A percentile compares a stretch with the other conserved stretches of the same genome.
Conservation (phyloP, 2,888 invertebrate species). For the Caenorhabditis becei region DNA sequence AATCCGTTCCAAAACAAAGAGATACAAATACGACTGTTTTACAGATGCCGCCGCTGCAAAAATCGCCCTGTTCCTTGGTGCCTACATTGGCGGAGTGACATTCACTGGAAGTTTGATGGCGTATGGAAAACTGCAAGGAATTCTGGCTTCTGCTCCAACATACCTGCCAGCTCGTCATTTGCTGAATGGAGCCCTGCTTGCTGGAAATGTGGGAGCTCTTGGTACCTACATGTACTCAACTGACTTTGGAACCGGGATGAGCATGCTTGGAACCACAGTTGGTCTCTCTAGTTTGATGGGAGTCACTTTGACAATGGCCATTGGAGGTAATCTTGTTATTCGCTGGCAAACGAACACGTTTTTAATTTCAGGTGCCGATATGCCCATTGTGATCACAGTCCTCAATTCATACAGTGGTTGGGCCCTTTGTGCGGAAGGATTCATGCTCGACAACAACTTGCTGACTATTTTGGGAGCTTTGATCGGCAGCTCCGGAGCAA, state of each 20-base stretch:
- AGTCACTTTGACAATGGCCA: conserved; percentile 91
- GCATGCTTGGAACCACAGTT: conserved; percentile 88
- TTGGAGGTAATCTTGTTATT: conserved; percentile 86
- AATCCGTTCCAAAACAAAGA: neutral
- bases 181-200: conserved; percentile 85
- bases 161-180: conserved; percentile 90
- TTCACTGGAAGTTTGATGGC: conserved; percentile 92
- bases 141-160: conserved; percentile 89
- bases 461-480: conserved; percentile 94
- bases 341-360: neutral
- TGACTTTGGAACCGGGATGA: conserved; percentile 85
- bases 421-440: conserved; percentile 94
- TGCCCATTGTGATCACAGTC: conserved; percentile 95
- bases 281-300: conserved; percentile 90
- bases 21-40: neutral
- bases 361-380: conserved; percentile 88
- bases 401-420: conserved; percentile 94
- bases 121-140: conserved; percentile 91
- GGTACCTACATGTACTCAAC: conserved; percentile 81
- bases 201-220: conserved; percentile 87
- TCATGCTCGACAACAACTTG: conserved; percentile 93
- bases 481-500: conserved; percentile 93
- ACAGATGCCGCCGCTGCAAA: conserved; percentile 86
- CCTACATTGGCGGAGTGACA: conserved; percentile 92
- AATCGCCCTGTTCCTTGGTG: conserved; percentile 90